Evolutionary conservation across 2,888 invertebrate species (phyloP).

Genomic region (Andrena minutula): DNA sequence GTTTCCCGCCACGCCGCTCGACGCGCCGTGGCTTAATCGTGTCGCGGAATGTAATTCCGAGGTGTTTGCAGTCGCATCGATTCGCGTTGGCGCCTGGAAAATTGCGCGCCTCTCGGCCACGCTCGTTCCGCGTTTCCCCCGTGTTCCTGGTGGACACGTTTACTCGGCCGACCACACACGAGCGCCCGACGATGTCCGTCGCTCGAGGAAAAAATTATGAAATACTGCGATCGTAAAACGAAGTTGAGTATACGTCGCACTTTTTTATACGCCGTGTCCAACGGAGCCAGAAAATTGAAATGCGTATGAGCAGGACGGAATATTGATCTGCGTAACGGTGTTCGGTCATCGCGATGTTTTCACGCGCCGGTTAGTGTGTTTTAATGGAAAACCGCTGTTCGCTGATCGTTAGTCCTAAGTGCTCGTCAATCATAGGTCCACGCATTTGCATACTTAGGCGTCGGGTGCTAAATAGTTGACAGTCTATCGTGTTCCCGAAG

Average conservation of each 20-base stretch:
- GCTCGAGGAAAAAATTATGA: background rate
- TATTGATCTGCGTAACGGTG: conserved; percentile 40
- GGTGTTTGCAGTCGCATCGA: conserved; percentile 57
- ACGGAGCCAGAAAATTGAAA: conserved; percentile 38
- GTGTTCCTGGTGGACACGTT: background rate
- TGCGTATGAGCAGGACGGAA: conserved; percentile 36
- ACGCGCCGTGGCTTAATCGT: conserved; percentile 32
- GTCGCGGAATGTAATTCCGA: conserved; percentile 55
- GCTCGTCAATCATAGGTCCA: conserved; percentile 20
- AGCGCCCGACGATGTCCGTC: background rate
- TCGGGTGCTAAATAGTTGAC: too few relatives aligned
- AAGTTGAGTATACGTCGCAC: conserved; percentile 18
- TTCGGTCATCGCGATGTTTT: conserved; percentile 25
- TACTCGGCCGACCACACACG: conserved; percentile 20
- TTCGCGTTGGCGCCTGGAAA: conserved; percentile 47
- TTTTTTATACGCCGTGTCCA: conserved; percentile 33
- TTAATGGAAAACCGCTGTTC: conserved; percentile 63
- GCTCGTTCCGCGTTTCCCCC: background rate
- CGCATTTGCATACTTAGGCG: background rate
- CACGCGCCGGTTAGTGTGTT: conserved; percentile 28
- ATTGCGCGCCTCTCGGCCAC: conserved; percentile 21
- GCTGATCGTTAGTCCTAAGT: conserved; percentile 37
- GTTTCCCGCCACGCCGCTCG: conserved; percentile 44
- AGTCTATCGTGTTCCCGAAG: too few relatives aligned
- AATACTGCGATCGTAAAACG: conserved; percentile 45